Conservation (phyloP, 2,888 invertebrate species). For the Norana najaformis region DNA sequence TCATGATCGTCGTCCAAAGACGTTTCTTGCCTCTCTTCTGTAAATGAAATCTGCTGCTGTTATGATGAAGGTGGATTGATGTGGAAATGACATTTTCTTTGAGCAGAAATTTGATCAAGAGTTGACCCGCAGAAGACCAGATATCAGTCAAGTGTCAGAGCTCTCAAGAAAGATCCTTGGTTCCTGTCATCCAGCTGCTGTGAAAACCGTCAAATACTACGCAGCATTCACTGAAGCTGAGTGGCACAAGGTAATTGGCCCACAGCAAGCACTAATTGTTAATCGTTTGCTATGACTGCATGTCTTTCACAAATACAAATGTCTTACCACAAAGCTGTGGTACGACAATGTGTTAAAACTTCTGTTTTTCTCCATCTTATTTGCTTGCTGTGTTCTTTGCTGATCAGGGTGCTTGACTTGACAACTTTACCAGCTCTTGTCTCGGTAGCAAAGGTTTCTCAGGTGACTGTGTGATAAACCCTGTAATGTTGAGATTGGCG, state of each 20-base stretch:
- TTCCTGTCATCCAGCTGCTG: constrained; percentile 60
- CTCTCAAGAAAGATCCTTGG: constrained; percentile 58
- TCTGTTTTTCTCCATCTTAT: not conserved
- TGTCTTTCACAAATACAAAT: not conserved
- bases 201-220: constrained; percentile 61
- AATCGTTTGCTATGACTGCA: not conserved
- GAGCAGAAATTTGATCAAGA: constrained; percentile 59
- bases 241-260: constrained; percentile 49
- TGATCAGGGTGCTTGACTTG: no score
- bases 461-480: no score
- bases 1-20: not conserved
- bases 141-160: constrained; percentile 56
- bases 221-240: constrained; percentile 60
- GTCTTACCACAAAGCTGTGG: not conserved
- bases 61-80: not conserved
- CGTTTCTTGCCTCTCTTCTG: not conserved
- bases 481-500: no score
- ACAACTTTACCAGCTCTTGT: no score
- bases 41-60: not conserved
- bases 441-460: no score
- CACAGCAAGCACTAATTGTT: not conserved
- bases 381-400: no score
- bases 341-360: not conserved
- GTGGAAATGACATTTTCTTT: not conserved
- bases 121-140: constrained; percentile 54